Conservation (phyloP, 2,113 vertebrate genomes). For the Alces alces region DNA sequence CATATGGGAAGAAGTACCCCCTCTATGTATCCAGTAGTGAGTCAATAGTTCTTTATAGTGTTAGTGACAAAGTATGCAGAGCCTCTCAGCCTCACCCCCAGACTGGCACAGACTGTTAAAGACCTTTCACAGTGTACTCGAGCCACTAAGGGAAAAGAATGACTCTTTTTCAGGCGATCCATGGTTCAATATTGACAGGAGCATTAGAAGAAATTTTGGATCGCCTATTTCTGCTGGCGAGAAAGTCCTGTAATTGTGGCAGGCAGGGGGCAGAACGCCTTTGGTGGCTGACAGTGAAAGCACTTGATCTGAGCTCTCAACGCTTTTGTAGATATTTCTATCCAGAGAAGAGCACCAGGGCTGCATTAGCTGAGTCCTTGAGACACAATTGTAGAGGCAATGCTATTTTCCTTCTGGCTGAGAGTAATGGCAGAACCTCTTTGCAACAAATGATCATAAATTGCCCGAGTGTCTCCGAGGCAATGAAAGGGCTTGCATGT, state of each 20-base stretch:
- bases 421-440: slow-evolving; percentile 66
- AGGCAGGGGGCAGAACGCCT: slow-evolving; percentile 57
- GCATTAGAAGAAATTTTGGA: slow-evolving; percentile 56
- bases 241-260: slow-evolving; percentile 53
- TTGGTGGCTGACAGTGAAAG: slow-evolving; percentile 58
- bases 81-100: background rate
- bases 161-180: slow-evolving; percentile 29
- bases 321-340: slow-evolving; percentile 64
- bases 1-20: background rate
- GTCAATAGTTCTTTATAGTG: background rate
- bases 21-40: background rate
- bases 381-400: slow-evolving; percentile 57
- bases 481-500: slow-evolving; percentile 54
- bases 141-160: slow-evolving; percentile 6
- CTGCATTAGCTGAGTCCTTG: slow-evolving; percentile 69
- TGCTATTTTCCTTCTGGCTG: slow-evolving; percentile 68
- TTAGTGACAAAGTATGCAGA: background rate
- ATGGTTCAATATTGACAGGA: slow-evolving; percentile 63
- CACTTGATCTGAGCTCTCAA: slow-evolving; percentile 60
- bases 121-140: background rate
- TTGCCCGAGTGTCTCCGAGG: slow-evolving; percentile 62
- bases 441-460: slow-evolving; percentile 73
- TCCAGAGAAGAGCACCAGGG: slow-evolving; percentile 47
- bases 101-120: background rate
- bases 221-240: slow-evolving; percentile 29